phyloP scores from a whole-genome alignment of 2,797 vertebrate species.

The Coluber constrictor region DNA sequence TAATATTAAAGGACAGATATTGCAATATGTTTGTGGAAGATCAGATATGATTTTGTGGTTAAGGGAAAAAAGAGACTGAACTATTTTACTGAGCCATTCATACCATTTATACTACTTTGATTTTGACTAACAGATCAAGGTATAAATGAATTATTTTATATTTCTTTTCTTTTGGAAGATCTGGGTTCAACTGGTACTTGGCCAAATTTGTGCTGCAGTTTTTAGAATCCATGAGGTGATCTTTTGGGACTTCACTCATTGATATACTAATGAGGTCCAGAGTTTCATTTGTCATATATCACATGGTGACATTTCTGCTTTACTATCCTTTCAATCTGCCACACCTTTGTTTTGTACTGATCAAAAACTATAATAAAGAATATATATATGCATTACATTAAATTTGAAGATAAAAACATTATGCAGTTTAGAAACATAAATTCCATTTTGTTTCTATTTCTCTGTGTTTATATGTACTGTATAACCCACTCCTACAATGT shows the following conservation, averaged over 20 bases:
- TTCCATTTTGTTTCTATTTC: not conserved
- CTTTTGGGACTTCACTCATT: not conserved
- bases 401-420: not conserved
- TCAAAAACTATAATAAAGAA: not conserved
- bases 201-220: not conserved
- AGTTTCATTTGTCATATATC: not conserved
- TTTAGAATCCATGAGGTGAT: not conserved
- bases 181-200: not conserved
- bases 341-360: not conserved
- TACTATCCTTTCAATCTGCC: not conserved
- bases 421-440: not conserved
- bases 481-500: not conserved
- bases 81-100: not conserved
- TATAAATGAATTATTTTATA: not conserved
- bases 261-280: not conserved
- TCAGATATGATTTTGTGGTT: not conserved
- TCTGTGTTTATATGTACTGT: not conserved
- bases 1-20: not conserved
- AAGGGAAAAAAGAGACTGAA: not conserved
- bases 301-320: not conserved
- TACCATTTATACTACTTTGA: not conserved
- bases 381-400: not conserved
- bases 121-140: not conserved
- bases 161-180: not conserved
- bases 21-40: not conserved